Conservation (phyloP, 2,888 invertebrate species). For the Drymonia ruficornis region DNA sequence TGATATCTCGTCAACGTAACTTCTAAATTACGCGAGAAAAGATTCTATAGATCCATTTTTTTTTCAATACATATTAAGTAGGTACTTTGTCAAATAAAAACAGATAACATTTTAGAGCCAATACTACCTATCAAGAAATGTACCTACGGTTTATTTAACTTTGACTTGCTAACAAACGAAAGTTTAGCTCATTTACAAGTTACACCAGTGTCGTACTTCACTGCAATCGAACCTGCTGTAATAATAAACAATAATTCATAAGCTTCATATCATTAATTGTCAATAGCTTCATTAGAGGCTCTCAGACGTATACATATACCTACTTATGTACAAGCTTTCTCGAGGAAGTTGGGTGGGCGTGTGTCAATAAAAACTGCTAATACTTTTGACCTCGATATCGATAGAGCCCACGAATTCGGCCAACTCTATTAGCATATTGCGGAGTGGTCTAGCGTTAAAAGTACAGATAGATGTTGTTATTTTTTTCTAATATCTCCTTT, state of each 20-base stretch:
- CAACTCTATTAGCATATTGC: constrained; percentile 44
- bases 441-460: constrained; percentile 8
- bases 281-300: constrained; percentile 64
- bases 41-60: too few relatives aligned
- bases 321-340: constrained; percentile 70
- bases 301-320: constrained; percentile 42
- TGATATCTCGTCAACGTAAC: constrained; percentile 34
- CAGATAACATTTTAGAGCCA: too few relatives aligned
- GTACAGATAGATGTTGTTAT: neutral
- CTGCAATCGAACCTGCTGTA: too few relatives aligned
- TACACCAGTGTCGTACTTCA: too few relatives aligned
- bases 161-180: too few relatives aligned
- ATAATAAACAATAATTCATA: constrained; percentile 4
- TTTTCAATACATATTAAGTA: too few relatives aligned
- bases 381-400: constrained; percentile 65
- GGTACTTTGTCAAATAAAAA: too few relatives aligned
- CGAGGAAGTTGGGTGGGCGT: constrained; percentile 58
- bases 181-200: too few relatives aligned
- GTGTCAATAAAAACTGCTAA: constrained; percentile 65
- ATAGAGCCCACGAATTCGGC: constrained; percentile 33
- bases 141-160: too few relatives aligned
- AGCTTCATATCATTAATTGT: constrained; percentile 48
- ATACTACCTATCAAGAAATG: too few relatives aligned
- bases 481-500: neutral
- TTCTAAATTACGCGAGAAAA: constrained; percentile 29